Base-by-base conservation (phyloP, 1,140 invertebrate species). In the Drosophila busckii region DNA sequence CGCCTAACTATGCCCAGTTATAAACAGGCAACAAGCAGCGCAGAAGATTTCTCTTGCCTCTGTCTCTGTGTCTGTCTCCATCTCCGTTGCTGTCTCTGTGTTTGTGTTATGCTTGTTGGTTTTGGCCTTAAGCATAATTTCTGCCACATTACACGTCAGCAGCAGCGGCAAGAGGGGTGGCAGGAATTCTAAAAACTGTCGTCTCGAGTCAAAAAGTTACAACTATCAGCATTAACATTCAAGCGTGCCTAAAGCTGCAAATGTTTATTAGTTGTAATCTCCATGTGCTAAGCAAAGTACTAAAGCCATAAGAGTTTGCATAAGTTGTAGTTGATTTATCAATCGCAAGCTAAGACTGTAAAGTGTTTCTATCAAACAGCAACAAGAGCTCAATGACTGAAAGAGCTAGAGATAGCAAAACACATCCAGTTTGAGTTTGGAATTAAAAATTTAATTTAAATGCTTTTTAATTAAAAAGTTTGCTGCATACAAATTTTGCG, bases 171-270 rank as follows among this genome's bases (percentile, higher is more conserved):
- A 19, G 16, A 12, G 34, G 53, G 10, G 16, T 2, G 5, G 20
- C 9, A 7, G 4, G 19, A 8, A 37, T 31, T 35, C 44, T 31
- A 28, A 41, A 62, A 55, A 48, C 65, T 49, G 59, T 34, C 35
- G 54, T 54, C 54, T 56, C 52, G 35, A 56, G 66, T 78, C 61
- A 48, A 67, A 76, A 76, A 76, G 53, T 80, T 78, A 38, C 44
- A 49, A 60, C 53, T 62, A 68, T 80, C 53, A 49, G 25, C 68
- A 82, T 76, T 70, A 80, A 80, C 63, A 80, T 82, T 73, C 75
- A 80, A 69, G 75, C 69, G 59, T 80, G 68, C 75, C 68, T 49
- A 37, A 53, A 55, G 37, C 46, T 59, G 59, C 59, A 73, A 80
- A 80, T 65, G 68, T 61, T 68, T 78, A 68, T 54, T 53, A 82